Evolutionary conservation across 2,113 vertebrate genomes (phyloP).

Genomic region (Eptesicus fuscus): DNA sequence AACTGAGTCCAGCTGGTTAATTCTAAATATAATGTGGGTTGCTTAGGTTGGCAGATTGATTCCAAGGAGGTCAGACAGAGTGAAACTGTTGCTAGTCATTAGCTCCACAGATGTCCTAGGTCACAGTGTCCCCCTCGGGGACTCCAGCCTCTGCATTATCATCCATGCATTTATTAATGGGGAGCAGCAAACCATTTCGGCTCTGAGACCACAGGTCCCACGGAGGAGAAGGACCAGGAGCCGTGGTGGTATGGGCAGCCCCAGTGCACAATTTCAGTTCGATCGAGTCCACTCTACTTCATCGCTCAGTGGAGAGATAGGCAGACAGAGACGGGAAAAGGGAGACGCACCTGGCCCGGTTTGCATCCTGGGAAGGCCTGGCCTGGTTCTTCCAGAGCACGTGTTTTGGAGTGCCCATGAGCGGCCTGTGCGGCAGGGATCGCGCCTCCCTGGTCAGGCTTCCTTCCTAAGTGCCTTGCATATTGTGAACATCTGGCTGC

Average conservation of each 20-base stretch:
- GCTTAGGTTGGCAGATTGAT: neutral
- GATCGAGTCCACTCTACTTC: neutral
- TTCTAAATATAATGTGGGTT: neutral
- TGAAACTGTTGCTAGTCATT: neutral
- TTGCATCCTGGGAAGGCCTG: too few relatives aligned
- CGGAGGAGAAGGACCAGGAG: neutral
- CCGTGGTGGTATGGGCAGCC: too few relatives aligned
- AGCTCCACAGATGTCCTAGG: neutral
- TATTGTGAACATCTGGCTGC: neutral
- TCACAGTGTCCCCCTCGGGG: neutral
- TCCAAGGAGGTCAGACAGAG: neutral
- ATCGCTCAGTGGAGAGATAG: neutral
- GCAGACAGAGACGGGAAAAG: neutral
- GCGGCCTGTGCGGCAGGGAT: fast-evolving
- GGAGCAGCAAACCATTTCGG: neutral
- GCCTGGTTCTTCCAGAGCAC: fast-evolving
- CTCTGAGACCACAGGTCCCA: neutral
- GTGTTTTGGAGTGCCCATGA: fast-evolving
- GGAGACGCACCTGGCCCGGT: neutral
- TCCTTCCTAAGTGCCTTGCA: neutral
- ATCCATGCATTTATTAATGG: neutral
- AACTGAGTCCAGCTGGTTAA: neutral
- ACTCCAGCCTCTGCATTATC: neutral
- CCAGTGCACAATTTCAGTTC: fast-evolving
- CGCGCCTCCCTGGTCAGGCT: neutral